phyloP scores from a whole-genome alignment of 2,888 invertebrate genomes.

The Hemicrepidius hirtus region DNA sequence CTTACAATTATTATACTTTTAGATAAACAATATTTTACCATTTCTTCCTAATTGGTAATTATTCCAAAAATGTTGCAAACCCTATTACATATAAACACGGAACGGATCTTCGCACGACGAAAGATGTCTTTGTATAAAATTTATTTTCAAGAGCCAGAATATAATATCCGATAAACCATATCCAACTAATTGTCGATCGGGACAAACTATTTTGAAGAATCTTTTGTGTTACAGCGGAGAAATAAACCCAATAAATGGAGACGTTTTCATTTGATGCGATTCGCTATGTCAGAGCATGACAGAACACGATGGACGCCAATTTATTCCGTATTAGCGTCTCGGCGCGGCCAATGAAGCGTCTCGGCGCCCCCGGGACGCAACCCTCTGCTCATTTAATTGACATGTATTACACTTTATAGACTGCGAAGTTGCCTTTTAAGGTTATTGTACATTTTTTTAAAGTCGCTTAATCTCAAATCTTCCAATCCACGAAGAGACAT shows the following conservation, averaged over 20 bases:
- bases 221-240: constrained; percentile 27
- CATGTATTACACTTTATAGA: constrained; percentile 57
- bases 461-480: background rate
- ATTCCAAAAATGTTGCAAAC: too few species aligned
- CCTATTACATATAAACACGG: too few species aligned
- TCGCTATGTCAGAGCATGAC: constrained; percentile 61
- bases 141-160: too few species aligned
- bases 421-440: constrained; percentile 46
- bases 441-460: constrained; percentile 14
- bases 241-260: constrained; percentile 44
- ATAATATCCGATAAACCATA: too few species aligned
- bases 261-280: constrained; percentile 56
- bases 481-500: too few species aligned
- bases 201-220: background rate
- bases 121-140: too few species aligned
- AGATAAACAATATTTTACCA: too few species aligned
- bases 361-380: constrained; percentile 58
- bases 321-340: constrained; percentile 63
- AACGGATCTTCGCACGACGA: too few species aligned
- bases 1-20: too few species aligned
- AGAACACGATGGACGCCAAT: constrained; percentile 62
- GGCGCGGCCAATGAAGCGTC: constrained; percentile 63
- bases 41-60: too few species aligned
- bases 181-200: too few species aligned
- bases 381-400: constrained; percentile 58